Percentiles rank a stretch among this genome's conserved stretches.
Conservation (phyloP, 2,797 vertebrate species). For the Synanceia verrucosa region DNA sequence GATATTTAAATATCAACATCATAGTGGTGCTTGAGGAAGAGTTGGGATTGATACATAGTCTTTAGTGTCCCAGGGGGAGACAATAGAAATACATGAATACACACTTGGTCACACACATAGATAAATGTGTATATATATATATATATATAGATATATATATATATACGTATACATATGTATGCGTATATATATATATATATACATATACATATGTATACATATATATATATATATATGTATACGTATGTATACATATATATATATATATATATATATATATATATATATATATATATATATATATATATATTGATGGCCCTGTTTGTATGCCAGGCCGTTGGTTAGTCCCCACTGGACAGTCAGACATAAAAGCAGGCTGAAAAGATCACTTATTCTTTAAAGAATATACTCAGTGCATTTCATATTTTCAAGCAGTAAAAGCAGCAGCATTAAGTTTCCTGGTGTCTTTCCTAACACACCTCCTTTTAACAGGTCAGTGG, state of each 20-base stretch:
- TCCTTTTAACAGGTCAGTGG: constrained; percentile 42
- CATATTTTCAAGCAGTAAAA: neutral
- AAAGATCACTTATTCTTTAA: neutral
- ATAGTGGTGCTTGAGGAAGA: neutral
- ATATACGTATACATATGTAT: too few species aligned
- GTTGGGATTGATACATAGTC: neutral
- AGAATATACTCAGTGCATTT: neutral
- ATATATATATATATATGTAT: too few species aligned
- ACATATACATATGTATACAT: too few species aligned
- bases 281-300: too few species aligned
- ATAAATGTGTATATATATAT: too few species aligned
- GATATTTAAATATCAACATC: neutral
- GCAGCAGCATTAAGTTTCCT: neutral
- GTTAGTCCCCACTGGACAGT: too few species aligned
- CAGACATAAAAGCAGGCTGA: too few species aligned
- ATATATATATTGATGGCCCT: too few species aligned
- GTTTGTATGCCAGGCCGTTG: neutral
- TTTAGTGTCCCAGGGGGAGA: neutral
- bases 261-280: too few species aligned
- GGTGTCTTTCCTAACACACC: neutral
- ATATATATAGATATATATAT: too few species aligned
- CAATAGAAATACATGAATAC: neutral
- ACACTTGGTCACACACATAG: neutral
- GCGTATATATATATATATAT: too few species aligned
- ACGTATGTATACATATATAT: too few species aligned